These are phyloP conservation scores for Caenorhabditis panamensis DNA, from an alignment of 2,888 invertebrate genomes.

Conservation along the genomic window DNA sequence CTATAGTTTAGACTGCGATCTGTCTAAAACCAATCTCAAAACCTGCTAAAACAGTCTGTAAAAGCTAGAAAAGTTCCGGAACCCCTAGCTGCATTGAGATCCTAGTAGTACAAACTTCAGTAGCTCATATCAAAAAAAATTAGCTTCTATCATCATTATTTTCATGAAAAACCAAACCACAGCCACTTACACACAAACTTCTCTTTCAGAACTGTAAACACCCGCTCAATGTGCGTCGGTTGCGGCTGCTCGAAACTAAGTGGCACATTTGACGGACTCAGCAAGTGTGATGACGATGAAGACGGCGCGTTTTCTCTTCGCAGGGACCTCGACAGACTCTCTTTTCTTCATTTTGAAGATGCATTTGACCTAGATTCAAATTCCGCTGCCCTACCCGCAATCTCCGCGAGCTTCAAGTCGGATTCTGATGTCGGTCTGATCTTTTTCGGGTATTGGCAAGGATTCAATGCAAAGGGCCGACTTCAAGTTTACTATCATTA, in stretches of 20 bases:
- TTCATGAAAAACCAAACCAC: too few relatives aligned
- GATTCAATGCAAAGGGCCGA: constrained; percentile 59
- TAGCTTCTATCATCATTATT: too few relatives aligned
- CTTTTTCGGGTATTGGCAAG: constrained; percentile 68
- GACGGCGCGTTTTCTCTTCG: constrained; percentile 49
- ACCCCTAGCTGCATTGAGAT: too few relatives aligned
- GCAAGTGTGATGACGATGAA: constrained; percentile 42
- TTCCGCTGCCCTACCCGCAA: constrained; percentile 50
- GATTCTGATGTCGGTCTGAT: constrained; percentile 69
- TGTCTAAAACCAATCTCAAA: too few relatives aligned
- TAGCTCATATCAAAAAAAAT: too few relatives aligned
- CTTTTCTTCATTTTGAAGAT: constrained; percentile 63
- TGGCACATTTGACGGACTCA: constrained; percentile 52
- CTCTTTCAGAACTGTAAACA: too few relatives aligned
- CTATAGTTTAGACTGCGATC: too few relatives aligned
- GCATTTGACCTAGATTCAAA: constrained; percentile 53
- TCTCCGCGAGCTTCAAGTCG: constrained; percentile 61
- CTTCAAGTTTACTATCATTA: constrained; percentile 67
- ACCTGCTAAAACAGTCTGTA: too few relatives aligned
- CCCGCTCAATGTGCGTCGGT: constrained; percentile 55
- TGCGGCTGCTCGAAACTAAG: constrained; percentile 57
- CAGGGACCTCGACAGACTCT: constrained; percentile 65
- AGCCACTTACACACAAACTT: too few relatives aligned
- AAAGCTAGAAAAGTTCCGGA: too few relatives aligned
- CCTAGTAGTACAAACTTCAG: too few relatives aligned